These are phyloP conservation scores for Leucophora obtusa DNA, from an alignment of 2,888 invertebrate genomes.

Conservation along the genomic window DNA sequence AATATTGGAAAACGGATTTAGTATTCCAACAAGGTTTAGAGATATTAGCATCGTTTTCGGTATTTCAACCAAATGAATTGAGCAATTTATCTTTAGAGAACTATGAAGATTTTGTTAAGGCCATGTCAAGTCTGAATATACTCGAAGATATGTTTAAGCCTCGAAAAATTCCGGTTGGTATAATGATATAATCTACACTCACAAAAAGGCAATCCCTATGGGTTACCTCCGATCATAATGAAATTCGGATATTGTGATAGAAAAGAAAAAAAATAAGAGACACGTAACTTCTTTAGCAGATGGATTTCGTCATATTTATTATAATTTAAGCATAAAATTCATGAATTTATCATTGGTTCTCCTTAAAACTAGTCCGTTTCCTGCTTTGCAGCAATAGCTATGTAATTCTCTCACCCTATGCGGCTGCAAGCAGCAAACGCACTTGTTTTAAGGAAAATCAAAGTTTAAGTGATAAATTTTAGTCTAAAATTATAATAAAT, in stretches of 20 bases:
- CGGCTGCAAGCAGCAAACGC: too few relatives aligned
- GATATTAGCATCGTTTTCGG: conserved; percentile 66
- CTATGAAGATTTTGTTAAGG: conserved; percentile 72
- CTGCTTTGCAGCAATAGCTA: too few relatives aligned
- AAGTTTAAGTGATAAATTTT: too few relatives aligned
- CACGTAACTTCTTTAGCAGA: too few relatives aligned
- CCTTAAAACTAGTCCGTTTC: too few relatives aligned
- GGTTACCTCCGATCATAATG: neutral
- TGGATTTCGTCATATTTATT: too few relatives aligned
- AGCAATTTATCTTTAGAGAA: conserved; percentile 56
- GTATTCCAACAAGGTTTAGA: conserved; percentile 71
- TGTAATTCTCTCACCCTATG: too few relatives aligned
- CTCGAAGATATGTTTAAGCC: conserved; percentile 71
- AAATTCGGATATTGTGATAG: neutral
- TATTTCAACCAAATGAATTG: conserved; percentile 18
- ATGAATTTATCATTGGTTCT: too few relatives aligned
- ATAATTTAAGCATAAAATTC: too few relatives aligned
- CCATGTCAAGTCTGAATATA: conserved; percentile 70
- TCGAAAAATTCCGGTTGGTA: conserved; percentile 68
- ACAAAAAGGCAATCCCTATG: neutral
- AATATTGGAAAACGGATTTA: conserved; percentile 69
- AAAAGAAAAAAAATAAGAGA: too few relatives aligned
- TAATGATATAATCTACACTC: neutral
- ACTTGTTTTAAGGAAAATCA: too few relatives aligned
- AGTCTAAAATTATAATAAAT: too few relatives aligned